Evolutionary conservation across 2,113 vertebrate genomes (phyloP), one percentile per base, ranked within the genome.

Genomic region (Takifugu bimaculatus): DNA sequence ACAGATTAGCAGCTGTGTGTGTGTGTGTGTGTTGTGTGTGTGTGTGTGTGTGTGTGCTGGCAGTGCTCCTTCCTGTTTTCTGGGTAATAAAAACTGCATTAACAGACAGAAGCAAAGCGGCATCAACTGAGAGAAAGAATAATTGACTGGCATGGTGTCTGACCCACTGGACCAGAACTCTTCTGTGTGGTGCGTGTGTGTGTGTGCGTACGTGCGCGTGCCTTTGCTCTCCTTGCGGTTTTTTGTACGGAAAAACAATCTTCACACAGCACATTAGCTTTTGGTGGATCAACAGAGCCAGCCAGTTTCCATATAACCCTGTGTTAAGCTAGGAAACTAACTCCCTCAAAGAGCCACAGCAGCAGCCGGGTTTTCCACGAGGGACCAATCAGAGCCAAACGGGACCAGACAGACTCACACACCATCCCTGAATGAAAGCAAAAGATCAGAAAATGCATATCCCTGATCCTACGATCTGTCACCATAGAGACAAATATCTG

Each of bases 231-330:
- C 60, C 35, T 57, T 65, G 65, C 35, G 79, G 74, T 65, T 82
- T 85, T 20, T 73, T 2, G 11, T 74, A 63, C 9, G 78, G 83
- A 85, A 85, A 85, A 82, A 82, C 77, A 83, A 73, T 82, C 77
- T 80, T 60, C 79, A 74, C 80, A 75, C 80, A 80, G 76, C 61
- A 77, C 75, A 82, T 80, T 79, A 68, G 80, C 58, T 72, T 71
- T 78, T 9, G 69, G 72, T 78, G 80, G 71, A 67, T 77, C 66
- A 50, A 52, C 69, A 56, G 57, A 80, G 72, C 59, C 72, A 77
- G 75, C 70, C 79, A 85, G 81, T 87, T 87, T 87, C 85, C 83
- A 85, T 75, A 64, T 53, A 80, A 81, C 70, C 65, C 66, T 2
- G 59, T 69, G 70, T 72, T 71, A 77, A 77, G 63, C 60, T 64